Evolutionary conservation across 2,113 vertebrate species (phyloP), one percentile per base, ranked within the genome.

Genomic region (Octodon degus): DNA sequence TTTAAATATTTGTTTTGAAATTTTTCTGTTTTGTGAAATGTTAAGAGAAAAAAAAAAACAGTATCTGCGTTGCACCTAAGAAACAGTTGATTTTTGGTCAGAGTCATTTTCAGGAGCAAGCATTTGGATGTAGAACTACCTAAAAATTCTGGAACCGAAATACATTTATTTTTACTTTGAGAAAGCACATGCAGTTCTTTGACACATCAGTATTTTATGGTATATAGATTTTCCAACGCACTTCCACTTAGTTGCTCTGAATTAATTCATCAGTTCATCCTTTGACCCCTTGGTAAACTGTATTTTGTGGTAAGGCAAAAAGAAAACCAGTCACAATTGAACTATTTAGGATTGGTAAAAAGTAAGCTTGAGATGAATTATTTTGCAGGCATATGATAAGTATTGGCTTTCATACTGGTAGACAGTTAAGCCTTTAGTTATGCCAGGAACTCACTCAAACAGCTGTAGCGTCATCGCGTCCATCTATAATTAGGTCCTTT

Each of bases 111-210:
- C 5, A 80, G 32, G 25, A 93, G 7, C 80, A 74, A 53, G 11
- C 12, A 77, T 95, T 92, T 92, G 50, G n/a, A 60, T 96, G 65
- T 89, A 95, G 74, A 91, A 89, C 91, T 89, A 89, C 2, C 4
- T 81, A 70, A 91, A 85, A 92, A 82, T 86, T 93, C 50, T 94
- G 24, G 30, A 96, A 19, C 60, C 65, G 90, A 80, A 95, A 63
- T 81, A 53, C 92, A 83, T 40, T 3, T 74, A 25, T 50, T 63
- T 86, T 91, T 16, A 77, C 1, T 93, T 4, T 94, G 74, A 80
- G 72, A 86, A 91, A 89, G 25, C 60, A 80, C 20, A 34, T 47
- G 30, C 16, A 74, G 11, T 40, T 2, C 7, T 89, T 93, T 84
- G 55, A 34, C 84, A 7, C 47, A 84, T 74, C 22, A n/a, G 60